Base-by-base conservation (phyloP, 1,140 invertebrate species). In the Lycorma delicatula region DNA sequence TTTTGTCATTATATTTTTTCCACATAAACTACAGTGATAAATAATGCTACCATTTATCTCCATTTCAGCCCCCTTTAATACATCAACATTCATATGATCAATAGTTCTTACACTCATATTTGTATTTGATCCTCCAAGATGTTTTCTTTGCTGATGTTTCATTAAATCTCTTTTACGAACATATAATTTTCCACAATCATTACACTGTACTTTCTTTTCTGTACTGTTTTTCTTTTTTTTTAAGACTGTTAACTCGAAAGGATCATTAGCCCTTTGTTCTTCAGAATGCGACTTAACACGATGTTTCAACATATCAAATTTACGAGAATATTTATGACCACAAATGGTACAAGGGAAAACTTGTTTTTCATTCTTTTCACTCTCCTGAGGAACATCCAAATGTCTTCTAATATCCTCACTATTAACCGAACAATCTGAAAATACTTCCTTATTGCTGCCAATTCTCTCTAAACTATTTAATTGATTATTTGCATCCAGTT, bases 1-100 rank as follows among this genome's bases (percentile, higher is more conserved):
- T 0, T 77, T 70, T 1, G 80, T 79, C 60, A 76, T 76, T 23
- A 85, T 69, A 52, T 75, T 75, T 65, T 82, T 82, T 0, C 75
- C 77, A 60, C 82, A 85, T 1, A 75, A 68, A 31, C 71, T 70
- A 82, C 53, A 55, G 18, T 44, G 38, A 27, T 55, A 55, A 63
- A 75, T 79, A 7, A 72, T 64, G 20, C 66, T 70, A 6, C 73
- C 75, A 36, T 77, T 68, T 0, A 74, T 66, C n/a, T 74, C 68
- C 23, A 76, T 68, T 60, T 70, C 72, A 0, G 73, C 75, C 2
- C 66, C 63, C 59, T 73, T 68, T 6, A 76, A 65, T 6, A 68
- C 58, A 26, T 74, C 70, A 26, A 71, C 68, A 52, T 76, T 68
- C 3, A 72, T 59, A 58, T 66, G 71, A 11, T 55, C 48, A 28